Base-by-base conservation (phyloP, 2,113 vertebrate genomes). In the Anser brachyrhynchus region DNA sequence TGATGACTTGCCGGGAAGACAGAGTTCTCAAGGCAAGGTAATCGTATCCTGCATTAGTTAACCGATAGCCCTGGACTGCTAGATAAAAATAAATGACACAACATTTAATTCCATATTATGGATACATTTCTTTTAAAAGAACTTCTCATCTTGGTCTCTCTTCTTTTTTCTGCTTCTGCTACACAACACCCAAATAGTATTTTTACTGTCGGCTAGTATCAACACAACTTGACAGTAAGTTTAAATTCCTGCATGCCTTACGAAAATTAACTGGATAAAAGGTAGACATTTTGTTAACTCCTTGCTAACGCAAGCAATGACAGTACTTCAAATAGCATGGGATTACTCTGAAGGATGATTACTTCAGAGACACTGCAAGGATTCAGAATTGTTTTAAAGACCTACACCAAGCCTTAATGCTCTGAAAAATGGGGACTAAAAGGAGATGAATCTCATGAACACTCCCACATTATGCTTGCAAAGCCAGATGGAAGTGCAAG, bases 41-140 rank as follows among this genome's bases (percentile, higher is more conserved):
- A 97, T 99, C 99, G 94, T 99, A 99, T 33, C 99, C 99, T 71
- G 98, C 98, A 3, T 99, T 98, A 97, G 99, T 99, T 93, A 99
- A 93, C 58, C 98, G 98, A 96, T 99, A 99, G 61, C 99, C 99
- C 94, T 99, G 99, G 72, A 99, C 99, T 96, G 98, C 99, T 99
- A 73, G 55, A 95, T 11, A 93, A 92, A 78, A 94, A 95, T 29
- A 78, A 95, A 93, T 74, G 2, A 17, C 70, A 87, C 20, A 91
- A 87, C 19, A 91, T 28, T 39, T 57, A 1, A 61, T 49, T 83
- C 31, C 28, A 52, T 20, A 10, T 23, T 90, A 39, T 2, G 6
- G 3, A 84, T 11, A 33, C 0, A 52, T 11, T 25, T 72, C 10
- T 15, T n/a, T 61, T 84, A 41, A 72, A 58, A 1, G 15, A n/a